Percentiles rank a stretch among this genome's conserved stretches.
Conservation (phyloP, 2,888 invertebrate genomes). For the Erynnis tages region DNA sequence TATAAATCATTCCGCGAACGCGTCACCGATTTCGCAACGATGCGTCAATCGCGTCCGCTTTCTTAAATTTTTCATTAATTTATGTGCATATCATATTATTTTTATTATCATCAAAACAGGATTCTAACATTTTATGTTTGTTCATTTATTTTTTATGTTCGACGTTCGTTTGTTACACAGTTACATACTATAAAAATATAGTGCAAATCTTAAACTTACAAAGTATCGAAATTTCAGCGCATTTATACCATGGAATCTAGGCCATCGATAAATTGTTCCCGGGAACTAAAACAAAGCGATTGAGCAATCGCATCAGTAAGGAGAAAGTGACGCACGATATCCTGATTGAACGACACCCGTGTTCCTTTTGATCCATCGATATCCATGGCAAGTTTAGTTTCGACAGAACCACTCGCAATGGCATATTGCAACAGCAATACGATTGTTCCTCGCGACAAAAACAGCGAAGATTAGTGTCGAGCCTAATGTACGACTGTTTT, state of each 20-base stretch:
- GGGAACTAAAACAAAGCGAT: slow-evolving; percentile 36
- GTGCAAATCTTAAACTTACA: too few relatives aligned
- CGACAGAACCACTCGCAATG: slow-evolving; percentile 12
- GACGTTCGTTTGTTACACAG: too few relatives aligned
- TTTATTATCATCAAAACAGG: too few relatives aligned
- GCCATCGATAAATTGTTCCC: slow-evolving; percentile 39
- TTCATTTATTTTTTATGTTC: too few relatives aligned
- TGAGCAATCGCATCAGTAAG: slow-evolving; percentile 42
- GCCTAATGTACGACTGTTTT: neutral
- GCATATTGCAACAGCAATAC: slow-evolving; percentile 2
- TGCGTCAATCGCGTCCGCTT: neutral
- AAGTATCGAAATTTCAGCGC: slow-evolving; percentile 13
- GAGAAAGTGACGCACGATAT: slow-evolving; percentile 50
- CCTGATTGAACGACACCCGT: slow-evolving; percentile 45
- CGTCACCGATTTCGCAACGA: neutral
- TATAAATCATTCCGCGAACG: neutral
- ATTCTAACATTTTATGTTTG: too few relatives aligned
- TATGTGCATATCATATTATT: neutral
- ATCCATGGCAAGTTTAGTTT: slow-evolving; percentile 30
- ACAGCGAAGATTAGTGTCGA: slow-evolving; percentile 10
- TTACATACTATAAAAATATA: too few relatives aligned
- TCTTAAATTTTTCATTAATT: neutral
- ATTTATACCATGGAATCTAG: slow-evolving; percentile 3
- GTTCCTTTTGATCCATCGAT: slow-evolving; percentile 30
- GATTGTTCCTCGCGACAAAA: slow-evolving; percentile 13